A percentile compares a stretch with the other conserved stretches of the same genome.
Evolutionary conservation across 2,113 vertebrate species (phyloP).

Genomic region (Phaetusa simplex): DNA sequence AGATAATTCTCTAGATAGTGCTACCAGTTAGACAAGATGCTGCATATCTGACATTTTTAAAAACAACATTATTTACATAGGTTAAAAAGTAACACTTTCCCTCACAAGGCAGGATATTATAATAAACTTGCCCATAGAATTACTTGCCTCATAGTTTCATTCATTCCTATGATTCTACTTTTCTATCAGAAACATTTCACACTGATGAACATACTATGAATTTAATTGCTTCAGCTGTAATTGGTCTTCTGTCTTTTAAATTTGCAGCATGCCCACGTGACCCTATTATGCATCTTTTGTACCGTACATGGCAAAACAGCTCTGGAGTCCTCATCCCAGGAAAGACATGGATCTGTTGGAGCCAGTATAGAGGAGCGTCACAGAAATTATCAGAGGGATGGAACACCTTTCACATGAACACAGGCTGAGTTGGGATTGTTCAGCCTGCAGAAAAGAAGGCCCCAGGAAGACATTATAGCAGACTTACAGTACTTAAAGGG

Average conservation of each 20-base stretch:
- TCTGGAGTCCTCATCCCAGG: background rate
- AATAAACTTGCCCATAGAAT: background rate
- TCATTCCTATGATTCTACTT: background rate
- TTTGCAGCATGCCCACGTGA: fast-evolving
- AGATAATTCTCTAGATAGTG: background rate
- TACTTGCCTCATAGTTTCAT: background rate
- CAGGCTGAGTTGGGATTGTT: background rate
- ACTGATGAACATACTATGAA: background rate
- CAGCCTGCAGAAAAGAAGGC: too few species aligned
- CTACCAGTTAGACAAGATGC: background rate
- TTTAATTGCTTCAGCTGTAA: background rate
- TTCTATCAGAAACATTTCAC: background rate
- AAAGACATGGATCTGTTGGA: background rate
- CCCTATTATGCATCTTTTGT: background rate
- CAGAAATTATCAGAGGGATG: background rate
- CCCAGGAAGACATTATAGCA: too few species aligned
- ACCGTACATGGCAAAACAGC: background rate
- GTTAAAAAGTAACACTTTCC: background rate
- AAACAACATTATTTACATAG: background rate
- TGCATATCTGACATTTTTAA: background rate
- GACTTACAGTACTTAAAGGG: too few species aligned
- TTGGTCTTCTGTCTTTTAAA: background rate
- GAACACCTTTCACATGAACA: background rate
- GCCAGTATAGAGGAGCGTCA: background rate
- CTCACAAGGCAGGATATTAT: background rate